Evolutionary conservation across 2,113 vertebrate genomes (phyloP), one percentile per base, ranked within the genome.

Genomic region (Acanthisitta chloris): DNA sequence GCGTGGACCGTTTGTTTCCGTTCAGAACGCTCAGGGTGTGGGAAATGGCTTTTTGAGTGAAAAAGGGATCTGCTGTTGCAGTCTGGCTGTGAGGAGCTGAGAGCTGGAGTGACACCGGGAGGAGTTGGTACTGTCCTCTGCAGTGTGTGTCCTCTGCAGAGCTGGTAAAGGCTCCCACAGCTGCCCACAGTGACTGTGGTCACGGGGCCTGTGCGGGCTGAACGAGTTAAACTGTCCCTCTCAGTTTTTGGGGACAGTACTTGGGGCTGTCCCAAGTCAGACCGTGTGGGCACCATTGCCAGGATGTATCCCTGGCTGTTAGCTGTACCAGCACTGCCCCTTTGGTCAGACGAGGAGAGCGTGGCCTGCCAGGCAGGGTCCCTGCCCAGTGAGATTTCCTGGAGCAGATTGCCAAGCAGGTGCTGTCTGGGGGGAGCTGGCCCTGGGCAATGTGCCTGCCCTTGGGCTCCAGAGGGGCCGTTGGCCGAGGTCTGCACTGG

Each of bases 361-460:
- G 0, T 19, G 55, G 43, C 80, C 51, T 18, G 1, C 17, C 21
- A 1, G 19, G 49, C 36, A 17, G 43, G 9, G 31, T 16, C 4
- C n/a, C 48, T 12, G 4, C 7, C 20, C 1, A 0, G 33, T 8
- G 43, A 64, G 14, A 24, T 33, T 18, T 28, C 21, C 72, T 51
- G 0, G 0, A 29, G 2, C 5, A 49, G 64, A 17, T 4, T 33
- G 49, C 42, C 20, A 7, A 34, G 58, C 67, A 7, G 18, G 17
- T 3, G 42, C 26, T 33, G 55, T 8, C 8, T 14, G 81, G 25
- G 46, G 61, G 38, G 23, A 45, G 52, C 38, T 7, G 10, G 14
- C 51, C 9, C n/a, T 76, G 70, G 52, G 24, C 9, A 1, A 21
- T n/a, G 33, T 17, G 54, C n/a, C 49, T 19, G 3, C 45, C 65